Percentiles rank a stretch among this genome's conserved stretches.
phyloP scores from a whole-genome alignment of 2,113 vertebrate genomes.

The Psophia crepitans region DNA sequence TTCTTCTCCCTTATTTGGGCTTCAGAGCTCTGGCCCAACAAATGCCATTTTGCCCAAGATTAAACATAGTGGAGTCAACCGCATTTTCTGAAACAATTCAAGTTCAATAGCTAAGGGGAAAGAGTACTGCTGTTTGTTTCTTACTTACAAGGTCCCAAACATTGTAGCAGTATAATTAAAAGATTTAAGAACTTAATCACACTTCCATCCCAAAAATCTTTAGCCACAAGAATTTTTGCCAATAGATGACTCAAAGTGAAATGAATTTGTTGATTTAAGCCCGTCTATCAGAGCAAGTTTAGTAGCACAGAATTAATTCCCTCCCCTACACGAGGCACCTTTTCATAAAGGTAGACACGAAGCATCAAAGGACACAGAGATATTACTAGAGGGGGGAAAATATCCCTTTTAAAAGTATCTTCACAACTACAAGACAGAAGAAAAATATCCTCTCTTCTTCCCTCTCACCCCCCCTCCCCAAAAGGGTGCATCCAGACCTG shows the following conservation, averaged over 20 bases:
- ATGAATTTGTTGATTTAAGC: neutral
- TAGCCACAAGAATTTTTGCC: neutral
- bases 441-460: accelerated
- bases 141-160: neutral
- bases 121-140: neutral
- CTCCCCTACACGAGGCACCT: neutral
- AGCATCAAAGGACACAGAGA: neutral
- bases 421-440: neutral
- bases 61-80: neutral
- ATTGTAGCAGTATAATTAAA: neutral
- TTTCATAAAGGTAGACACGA: neutral
- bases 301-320: neutral
- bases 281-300: neutral
- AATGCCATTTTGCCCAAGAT: neutral
- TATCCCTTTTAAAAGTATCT: neutral
- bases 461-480: neutral
- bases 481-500: neutral
- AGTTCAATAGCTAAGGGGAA: neutral
- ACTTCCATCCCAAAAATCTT: neutral
- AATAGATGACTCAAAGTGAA: neutral
- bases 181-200: neutral
- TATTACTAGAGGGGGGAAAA: neutral
- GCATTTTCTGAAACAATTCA: neutral
- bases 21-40: neutral
- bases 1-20: neutral